These are phyloP conservation scores for Calypte anna DNA, from an alignment of 2,113 vertebrate species.

Conservation along the genomic window DNA sequence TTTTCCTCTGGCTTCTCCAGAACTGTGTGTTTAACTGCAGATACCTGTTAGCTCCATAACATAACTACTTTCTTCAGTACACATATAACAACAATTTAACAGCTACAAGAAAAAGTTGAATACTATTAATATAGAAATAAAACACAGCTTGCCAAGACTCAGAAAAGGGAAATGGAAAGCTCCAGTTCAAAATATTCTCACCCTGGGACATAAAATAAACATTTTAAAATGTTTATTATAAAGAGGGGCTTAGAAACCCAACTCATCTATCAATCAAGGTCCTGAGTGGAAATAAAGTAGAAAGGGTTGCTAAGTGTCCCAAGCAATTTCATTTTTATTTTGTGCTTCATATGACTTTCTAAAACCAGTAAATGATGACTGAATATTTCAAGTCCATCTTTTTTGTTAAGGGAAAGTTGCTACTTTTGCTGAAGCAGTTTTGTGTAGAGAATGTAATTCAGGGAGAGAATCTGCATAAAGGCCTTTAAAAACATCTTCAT, in stretches of 20 bases:
- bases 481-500: neutral
- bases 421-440: neutral
- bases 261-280: constrained; percentile 63
- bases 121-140: constrained; percentile 73
- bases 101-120: constrained; percentile 50
- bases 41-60: constrained; percentile 71
- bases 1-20: constrained; percentile 69
- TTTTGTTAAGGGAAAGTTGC: constrained; percentile 36
- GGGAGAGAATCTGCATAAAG: neutral
- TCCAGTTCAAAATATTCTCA: constrained; percentile 76
- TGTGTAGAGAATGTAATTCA: neutral
- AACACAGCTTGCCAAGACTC: constrained; percentile 63
- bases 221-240: constrained; percentile 79
- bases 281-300: constrained; percentile 59
- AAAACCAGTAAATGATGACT: constrained; percentile 49
- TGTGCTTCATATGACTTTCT: constrained; percentile 45
- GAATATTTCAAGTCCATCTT: constrained; percentile 55
- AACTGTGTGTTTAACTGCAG: constrained; percentile 63
- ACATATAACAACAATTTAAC: constrained; percentile 57
- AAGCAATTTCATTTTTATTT: constrained; percentile 62
- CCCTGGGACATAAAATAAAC: constrained; percentile 81
- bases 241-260: constrained; percentile 66
- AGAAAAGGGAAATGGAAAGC: constrained; percentile 74
- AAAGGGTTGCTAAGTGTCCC: constrained; percentile 41
- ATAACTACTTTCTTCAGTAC: constrained; percentile 70